These are phyloP conservation scores for Pollenia angustigena DNA, from an alignment of 2,888 invertebrate species.

Conservation along the genomic window DNA sequence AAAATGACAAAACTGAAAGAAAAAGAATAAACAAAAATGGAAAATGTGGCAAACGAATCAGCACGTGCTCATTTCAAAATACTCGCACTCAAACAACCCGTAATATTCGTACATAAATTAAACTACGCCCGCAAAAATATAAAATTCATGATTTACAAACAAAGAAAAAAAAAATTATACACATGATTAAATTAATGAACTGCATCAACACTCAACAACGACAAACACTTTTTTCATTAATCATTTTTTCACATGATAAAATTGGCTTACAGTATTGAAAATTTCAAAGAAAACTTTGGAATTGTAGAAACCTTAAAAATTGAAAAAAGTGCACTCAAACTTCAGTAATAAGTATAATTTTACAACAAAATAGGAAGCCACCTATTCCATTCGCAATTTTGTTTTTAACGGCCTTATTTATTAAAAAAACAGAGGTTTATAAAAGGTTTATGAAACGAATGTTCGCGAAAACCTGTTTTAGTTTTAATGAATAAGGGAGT, in stretches of 20 bases:
- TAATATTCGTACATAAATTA: slow-evolving; percentile 21
- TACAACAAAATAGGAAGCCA: no score
- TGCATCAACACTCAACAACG: slow-evolving; percentile 47
- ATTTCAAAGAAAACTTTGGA: background rate
- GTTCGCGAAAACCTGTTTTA: no score
- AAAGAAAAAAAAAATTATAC: slow-evolving; percentile 15
- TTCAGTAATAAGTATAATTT: no score
- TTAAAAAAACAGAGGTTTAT: no score
- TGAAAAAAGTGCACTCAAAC: no score
- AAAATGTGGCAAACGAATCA: slow-evolving; percentile 43
- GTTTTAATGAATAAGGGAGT: no score
- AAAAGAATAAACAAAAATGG: background rate
- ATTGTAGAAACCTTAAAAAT: background rate
- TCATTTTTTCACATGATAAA: background rate
- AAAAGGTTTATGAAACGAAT: no score
- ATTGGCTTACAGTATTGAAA: background rate
- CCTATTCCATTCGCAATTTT: no score
- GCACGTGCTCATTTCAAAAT: slow-evolving; percentile 70
- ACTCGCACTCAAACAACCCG: slow-evolving; percentile 2
- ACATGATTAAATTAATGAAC: slow-evolving; percentile 69
- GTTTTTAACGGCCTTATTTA: no score
- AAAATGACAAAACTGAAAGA: slow-evolving; percentile 16
- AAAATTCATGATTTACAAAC: slow-evolving; percentile 59
- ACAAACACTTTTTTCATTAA: slow-evolving; percentile 21
- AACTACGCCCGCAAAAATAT: slow-evolving; percentile 53